Evolutionary conservation across 2,113 vertebrate genomes (phyloP).

Genomic region (Columbina picui): DNA sequence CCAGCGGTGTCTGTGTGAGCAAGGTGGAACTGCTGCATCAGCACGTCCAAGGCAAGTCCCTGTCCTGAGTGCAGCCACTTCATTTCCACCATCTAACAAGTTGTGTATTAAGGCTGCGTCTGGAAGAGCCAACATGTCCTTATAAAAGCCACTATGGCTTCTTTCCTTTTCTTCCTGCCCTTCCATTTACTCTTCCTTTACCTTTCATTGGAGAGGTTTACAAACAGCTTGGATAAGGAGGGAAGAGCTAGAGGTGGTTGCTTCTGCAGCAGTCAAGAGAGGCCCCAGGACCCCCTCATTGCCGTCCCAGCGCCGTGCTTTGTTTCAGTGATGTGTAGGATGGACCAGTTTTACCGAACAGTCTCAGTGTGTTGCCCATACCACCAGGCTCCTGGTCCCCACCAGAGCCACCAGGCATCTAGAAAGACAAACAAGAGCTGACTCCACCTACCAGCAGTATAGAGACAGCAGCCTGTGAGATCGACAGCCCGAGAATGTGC

Average conservation of each 20-base stretch:
- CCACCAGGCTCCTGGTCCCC: background rate
- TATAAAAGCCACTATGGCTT: background rate
- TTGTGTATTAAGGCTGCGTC: background rate
- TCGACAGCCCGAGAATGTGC: constrained; percentile 48
- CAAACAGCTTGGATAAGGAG: background rate
- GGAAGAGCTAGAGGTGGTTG: background rate
- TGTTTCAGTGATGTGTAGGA: background rate
- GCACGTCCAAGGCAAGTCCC: background rate
- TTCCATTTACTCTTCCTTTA: background rate
- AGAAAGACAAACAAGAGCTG: constrained; percentile 46
- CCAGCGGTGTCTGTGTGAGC: rapidly evolving
- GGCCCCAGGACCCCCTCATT: rapidly evolving
- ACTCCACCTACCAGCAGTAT: constrained; percentile 57
- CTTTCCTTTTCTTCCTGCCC: background rate
- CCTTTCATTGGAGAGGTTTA: background rate
- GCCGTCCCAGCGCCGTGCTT: background rate
- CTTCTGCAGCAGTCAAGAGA: background rate
- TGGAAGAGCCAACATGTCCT: background rate
- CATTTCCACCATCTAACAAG: background rate
- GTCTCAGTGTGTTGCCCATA: rapidly evolving
- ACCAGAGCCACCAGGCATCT: background rate
- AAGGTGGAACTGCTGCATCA: background rate
- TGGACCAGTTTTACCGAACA: background rate
- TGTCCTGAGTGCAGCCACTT: background rate
- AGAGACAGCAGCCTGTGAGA: constrained; percentile 52